phyloP scores from a whole-genome alignment of 2,888 invertebrate genomes.

The Ephialtes manifestator region DNA sequence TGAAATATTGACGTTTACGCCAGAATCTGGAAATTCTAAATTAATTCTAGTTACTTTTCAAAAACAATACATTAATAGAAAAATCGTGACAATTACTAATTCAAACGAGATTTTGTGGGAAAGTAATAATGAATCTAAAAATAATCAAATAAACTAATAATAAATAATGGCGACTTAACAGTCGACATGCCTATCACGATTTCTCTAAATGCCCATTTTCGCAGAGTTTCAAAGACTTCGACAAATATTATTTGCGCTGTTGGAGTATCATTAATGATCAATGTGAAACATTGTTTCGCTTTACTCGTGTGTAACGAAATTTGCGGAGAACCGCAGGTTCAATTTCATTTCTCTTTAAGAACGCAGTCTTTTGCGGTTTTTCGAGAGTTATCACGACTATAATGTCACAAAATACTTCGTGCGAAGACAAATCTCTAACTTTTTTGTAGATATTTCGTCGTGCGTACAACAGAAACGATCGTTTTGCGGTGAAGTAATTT shows the following conservation, averaged over 20 bases:
- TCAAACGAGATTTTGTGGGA: no score
- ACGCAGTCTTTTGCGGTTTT: slow-evolving; percentile 11
- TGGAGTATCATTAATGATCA: neutral
- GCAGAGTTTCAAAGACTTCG: neutral
- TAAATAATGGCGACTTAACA: no score
- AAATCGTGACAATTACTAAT: no score
- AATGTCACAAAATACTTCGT: neutral
- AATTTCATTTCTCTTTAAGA: neutral
- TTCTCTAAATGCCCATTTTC: neutral
- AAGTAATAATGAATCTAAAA: neutral
- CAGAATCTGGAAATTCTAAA: no score
- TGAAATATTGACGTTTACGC: no score
- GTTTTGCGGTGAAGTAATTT: slow-evolving; percentile 59
- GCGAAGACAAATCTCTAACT: slow-evolving; percentile 14
- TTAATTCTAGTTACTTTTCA: no score
- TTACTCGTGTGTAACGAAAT: neutral
- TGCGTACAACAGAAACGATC: slow-evolving; percentile 23
- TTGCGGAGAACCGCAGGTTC: slow-evolving; percentile 19
- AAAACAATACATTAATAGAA: no score
- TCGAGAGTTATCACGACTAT: slow-evolving; percentile 15
- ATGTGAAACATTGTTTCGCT: slow-evolving; percentile 3
- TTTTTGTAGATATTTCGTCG: slow-evolving; percentile 16
- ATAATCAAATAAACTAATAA: neutral
- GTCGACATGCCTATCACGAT: neutral
- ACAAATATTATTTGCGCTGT: neutral